Percentiles rank a stretch among this genome's conserved stretches.
Evolutionary conservation across 2,797 vertebrate genomes (phyloP).

Genomic region (Hypotaenidia okinawae): DNA sequence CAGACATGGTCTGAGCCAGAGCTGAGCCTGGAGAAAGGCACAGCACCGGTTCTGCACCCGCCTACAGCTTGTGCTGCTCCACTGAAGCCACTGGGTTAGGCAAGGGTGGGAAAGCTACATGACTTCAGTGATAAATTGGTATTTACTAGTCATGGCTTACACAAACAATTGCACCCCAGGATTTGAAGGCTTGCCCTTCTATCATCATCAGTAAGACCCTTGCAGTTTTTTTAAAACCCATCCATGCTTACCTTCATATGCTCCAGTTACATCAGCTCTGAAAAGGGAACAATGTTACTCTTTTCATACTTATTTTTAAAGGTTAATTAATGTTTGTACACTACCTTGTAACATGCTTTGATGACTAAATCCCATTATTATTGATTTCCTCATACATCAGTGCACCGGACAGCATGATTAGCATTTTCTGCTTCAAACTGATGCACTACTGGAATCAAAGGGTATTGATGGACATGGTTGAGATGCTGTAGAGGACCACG

Average conservation of each 20-base stretch:
- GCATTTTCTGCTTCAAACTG: slow-evolving; percentile 1
- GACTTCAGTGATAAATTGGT: neutral
- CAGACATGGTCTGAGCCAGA: rapidly evolving
- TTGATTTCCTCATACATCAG: slow-evolving; percentile 48
- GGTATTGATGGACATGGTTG: slow-evolving; percentile 25
- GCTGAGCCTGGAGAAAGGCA: neutral
- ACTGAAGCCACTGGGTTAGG: rapidly evolving
- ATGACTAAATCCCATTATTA: slow-evolving; percentile 37
- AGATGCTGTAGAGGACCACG: neutral
- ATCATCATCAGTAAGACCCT: neutral
- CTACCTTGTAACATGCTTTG: neutral
- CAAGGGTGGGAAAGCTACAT: rapidly evolving
- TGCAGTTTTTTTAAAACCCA: neutral
- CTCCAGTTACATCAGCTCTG: neutral
- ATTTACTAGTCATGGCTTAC: neutral
- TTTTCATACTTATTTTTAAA: slow-evolving; percentile 19
- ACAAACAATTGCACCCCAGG: neutral
- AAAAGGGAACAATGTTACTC: neutral
- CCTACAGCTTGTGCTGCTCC: rapidly evolving
- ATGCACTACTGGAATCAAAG: neutral
- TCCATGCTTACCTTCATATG: neutral
- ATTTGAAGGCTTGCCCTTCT: neutral
- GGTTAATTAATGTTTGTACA: slow-evolving; percentile 54
- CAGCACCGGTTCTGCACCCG: neutral
- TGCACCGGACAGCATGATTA: slow-evolving; percentile 18